Evolutionary conservation across 2,797 vertebrate species (phyloP).

Genomic region (Vipera latastei): DNA sequence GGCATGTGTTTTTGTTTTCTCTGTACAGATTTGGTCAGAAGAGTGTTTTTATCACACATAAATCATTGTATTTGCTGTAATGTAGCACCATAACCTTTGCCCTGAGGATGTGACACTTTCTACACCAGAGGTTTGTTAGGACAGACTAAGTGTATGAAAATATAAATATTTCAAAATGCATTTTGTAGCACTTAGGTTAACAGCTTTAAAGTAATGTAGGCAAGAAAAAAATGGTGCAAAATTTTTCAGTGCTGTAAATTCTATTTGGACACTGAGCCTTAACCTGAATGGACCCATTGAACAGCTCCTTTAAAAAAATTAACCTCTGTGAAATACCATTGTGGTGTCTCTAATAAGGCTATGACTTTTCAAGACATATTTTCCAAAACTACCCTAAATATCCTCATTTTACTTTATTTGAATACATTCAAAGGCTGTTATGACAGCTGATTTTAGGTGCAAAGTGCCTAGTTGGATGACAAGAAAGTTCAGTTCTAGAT

Average conservation of each 20-base stretch:
- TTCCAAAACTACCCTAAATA: background rate
- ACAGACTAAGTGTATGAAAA: background rate
- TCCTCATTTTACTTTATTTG: constrained; percentile 21
- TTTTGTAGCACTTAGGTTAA: background rate
- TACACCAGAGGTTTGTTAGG: background rate
- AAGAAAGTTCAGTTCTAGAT: constrained; percentile 9
- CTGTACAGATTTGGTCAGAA: background rate
- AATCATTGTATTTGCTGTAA: background rate
- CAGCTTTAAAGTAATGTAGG: background rate
- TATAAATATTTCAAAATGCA: constrained; percentile 3
- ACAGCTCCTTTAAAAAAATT: background rate
- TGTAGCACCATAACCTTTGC: background rate
- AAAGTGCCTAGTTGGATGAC: constrained; percentile 7
- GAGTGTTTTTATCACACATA: background rate
- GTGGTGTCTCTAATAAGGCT: background rate
- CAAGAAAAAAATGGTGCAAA: background rate
- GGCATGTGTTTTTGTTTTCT: background rate
- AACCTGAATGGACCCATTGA: background rate
- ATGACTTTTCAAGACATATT: background rate
- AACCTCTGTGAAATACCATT: background rate
- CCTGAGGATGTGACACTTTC: background rate
- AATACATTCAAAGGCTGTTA: constrained; percentile 17
- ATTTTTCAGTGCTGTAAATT: background rate
- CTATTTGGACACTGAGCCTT: background rate
- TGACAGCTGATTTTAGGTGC: constrained; percentile 11